phyloP scores from a whole-genome alignment of 2,113 vertebrate genomes.

The Capreolus pygargus region DNA sequence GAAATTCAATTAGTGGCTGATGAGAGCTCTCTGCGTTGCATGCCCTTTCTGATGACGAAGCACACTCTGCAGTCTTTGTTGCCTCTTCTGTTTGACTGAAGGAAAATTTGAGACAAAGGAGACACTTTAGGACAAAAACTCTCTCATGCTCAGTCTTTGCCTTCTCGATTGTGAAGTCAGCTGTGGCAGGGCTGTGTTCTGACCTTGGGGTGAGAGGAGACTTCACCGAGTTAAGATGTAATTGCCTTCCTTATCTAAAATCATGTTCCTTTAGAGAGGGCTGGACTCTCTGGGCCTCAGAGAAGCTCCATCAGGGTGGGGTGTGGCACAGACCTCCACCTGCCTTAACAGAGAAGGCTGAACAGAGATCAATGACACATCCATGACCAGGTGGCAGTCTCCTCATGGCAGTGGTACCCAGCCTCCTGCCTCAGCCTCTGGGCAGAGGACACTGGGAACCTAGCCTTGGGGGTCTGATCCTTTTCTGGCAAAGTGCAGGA shows the following conservation, averaged over 20 bases:
- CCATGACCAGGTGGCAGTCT: no score
- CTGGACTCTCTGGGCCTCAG: neutral
- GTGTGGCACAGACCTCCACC: no score
- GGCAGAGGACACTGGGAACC: neutral
- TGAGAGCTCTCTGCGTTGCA: neutral
- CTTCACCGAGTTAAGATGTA: neutral
- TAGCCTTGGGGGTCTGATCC: neutral
- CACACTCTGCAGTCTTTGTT: neutral
- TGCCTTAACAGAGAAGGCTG: neutral
- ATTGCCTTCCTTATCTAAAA: neutral
- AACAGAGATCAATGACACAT: neutral
- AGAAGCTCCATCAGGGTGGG: neutral
- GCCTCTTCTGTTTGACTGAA: neutral
- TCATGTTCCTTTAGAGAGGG: neutral
- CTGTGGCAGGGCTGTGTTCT: neutral
- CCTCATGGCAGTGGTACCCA: neutral
- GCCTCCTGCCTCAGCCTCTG: neutral
- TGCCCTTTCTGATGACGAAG: neutral
- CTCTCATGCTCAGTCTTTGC: neutral
- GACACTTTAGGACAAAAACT: neutral
- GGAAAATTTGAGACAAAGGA: neutral
- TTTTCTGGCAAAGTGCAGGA: neutral
- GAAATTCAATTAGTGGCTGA: neutral
- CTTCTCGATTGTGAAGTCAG: neutral
- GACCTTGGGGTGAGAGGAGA: neutral